Percentiles rank a stretch among this genome's conserved stretches.
These are phyloP conservation scores for Gorsachius magnificus DNA, from an alignment of 2,797 vertebrate species.

Conservation along the genomic window DNA sequence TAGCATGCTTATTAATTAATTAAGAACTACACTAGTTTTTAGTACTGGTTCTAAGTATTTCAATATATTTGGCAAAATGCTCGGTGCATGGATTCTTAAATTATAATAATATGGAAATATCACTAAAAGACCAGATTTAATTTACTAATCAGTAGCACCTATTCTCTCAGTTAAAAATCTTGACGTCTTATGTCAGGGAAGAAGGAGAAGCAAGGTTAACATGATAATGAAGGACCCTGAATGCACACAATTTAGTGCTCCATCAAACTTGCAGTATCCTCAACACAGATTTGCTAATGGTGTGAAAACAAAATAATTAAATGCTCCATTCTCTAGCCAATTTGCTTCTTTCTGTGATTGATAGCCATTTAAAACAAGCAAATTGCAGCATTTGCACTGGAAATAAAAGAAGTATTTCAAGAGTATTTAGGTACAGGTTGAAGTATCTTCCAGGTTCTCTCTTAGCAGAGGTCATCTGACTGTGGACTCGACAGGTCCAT, in stretches of 20 bases:
- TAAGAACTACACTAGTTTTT: neutral
- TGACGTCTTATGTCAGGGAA: neutral
- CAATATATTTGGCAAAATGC: rapidly evolving
- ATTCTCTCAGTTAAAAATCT: neutral
- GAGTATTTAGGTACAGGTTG: neutral
- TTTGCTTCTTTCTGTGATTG: conserved; percentile 18
- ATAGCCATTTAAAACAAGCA: neutral
- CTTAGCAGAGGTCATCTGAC: neutral
- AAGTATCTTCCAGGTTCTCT: neutral
- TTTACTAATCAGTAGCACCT: neutral
- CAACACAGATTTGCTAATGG: neutral
- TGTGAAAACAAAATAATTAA: conserved; percentile 12
- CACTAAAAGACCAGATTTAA: neutral
- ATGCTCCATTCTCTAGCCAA: neutral
- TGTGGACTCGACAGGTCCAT: neutral
- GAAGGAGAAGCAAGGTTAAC: neutral
- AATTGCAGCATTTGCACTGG: neutral
- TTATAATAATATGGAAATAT: neutral
- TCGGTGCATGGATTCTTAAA: neutral
- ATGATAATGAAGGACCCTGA: neutral
- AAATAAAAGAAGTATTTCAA: neutral
- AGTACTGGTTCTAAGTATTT: neutral
- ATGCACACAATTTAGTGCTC: neutral
- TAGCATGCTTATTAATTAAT: neutral
- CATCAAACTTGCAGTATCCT: neutral